Percentiles rank a stretch among this genome's conserved stretches.
Evolutionary conservation across 2,797 vertebrate genomes (phyloP).

Genomic region (Margarornis squamiger): DNA sequence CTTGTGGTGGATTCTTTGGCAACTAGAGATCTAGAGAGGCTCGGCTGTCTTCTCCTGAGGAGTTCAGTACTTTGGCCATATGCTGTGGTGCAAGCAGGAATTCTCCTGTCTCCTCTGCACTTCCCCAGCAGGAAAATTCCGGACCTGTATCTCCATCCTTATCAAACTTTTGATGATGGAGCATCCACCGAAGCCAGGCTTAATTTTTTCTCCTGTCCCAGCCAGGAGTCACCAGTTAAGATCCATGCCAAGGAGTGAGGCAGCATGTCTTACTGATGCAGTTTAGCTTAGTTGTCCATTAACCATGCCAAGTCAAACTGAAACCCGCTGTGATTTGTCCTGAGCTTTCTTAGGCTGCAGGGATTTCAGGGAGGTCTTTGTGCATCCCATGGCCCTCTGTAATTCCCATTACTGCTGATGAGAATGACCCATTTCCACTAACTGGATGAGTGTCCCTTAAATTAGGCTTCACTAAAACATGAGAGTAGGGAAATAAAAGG

Average conservation of each 20-base stretch:
- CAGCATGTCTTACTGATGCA: neutral
- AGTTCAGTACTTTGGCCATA: neutral
- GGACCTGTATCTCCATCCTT: neutral
- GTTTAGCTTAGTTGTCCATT: neutral
- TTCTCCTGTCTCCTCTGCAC: neutral
- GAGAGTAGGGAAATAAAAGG: neutral
- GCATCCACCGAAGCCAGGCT: neutral
- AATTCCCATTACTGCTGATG: constrained; percentile 17
- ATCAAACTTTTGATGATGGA: neutral
- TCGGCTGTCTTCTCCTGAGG: neutral
- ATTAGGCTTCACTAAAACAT: constrained; percentile 9
- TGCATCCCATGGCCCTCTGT: neutral
- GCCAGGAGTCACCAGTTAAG: neutral
- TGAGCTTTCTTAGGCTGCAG: neutral
- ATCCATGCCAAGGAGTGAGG: neutral
- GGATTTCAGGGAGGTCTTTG: neutral
- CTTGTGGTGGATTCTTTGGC: neutral
- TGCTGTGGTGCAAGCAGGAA: neutral
- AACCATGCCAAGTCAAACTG: neutral
- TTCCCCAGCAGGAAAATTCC: neutral
- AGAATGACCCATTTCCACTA: constrained; percentile 21
- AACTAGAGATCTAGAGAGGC: neutral
- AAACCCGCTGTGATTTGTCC: neutral
- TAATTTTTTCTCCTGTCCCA: neutral
- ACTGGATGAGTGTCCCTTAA: neutral